Evolutionary conservation across 2,888 invertebrate genomes (phyloP).

Genomic region (Aquatica leii): DNA sequence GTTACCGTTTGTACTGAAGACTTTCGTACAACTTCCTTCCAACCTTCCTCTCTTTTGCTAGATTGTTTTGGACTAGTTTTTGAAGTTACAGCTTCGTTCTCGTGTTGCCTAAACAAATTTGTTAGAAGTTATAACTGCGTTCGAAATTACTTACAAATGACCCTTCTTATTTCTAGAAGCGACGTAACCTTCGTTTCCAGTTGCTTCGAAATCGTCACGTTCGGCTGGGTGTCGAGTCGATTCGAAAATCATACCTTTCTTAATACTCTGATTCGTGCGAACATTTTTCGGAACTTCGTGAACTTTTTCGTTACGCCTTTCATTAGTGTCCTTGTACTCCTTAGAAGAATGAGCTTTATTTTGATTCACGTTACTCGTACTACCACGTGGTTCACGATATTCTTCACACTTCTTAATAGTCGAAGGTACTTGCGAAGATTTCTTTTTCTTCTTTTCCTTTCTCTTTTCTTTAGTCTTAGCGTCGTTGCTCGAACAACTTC

Average conservation of each 20-base stretch:
- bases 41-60: conserved; percentile 83
- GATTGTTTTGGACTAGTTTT: conserved; percentile 75
- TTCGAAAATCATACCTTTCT: conserved; percentile 74
- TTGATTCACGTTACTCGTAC: conserved; percentile 29
- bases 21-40: conserved; percentile 96
- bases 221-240: conserved; percentile 75
- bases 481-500: conserved; percentile 87
- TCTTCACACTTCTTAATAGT: conserved; percentile 34
- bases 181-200: conserved; percentile 70
- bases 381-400: conserved; percentile 26
- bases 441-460: conserved; percentile 74
- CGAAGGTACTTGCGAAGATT: conserved; percentile 46
- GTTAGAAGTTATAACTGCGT: too few species aligned
- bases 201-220: conserved; percentile 76
- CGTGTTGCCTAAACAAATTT: conserved; percentile 33
- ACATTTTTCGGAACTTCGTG: conserved; percentile 33
- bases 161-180: conserved; percentile 51
- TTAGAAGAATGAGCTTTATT: conserved; percentile 30
- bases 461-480: conserved; percentile 76
- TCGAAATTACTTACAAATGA: conserved; percentile 49
- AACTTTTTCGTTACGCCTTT: conserved; percentile 36
- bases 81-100: conserved; percentile 39
- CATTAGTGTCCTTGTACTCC: conserved; percentile 34
- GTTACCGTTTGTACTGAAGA: conserved; percentile 69
- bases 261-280: conserved; percentile 31